phyloP scores from a whole-genome alignment of 2,797 vertebrate genomes.

The Diceros bicornis region DNA sequence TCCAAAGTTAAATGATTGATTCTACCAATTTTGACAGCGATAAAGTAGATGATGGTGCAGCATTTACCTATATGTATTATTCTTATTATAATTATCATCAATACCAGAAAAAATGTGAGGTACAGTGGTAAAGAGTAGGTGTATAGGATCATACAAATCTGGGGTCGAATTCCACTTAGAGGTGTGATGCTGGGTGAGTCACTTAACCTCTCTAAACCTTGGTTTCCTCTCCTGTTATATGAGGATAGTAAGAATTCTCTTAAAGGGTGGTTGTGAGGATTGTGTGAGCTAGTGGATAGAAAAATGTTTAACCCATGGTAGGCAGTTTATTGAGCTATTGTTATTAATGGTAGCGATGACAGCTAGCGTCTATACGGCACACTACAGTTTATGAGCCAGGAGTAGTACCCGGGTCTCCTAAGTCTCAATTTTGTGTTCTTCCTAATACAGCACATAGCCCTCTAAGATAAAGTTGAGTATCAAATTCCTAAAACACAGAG shows the following conservation, averaged over 20 bases:
- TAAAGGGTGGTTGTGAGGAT: neutral
- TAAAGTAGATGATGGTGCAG: neutral
- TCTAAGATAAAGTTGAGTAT: neutral
- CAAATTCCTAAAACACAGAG: slow-evolving; percentile 11
- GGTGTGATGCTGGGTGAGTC: neutral
- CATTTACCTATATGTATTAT: neutral
- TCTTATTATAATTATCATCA: neutral
- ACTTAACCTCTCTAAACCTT: neutral
- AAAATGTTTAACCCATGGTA: neutral
- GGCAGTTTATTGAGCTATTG: neutral
- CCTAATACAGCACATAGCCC: neutral
- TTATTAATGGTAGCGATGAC: neutral
- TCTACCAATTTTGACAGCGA: neutral
- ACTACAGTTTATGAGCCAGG: neutral
- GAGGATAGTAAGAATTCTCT: neutral
- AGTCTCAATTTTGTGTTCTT: slow-evolving; percentile 27
- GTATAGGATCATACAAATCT: neutral
- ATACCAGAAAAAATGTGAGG: neutral
- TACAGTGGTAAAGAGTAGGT: neutral
- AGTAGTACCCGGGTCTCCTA: neutral
- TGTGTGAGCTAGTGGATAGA: neutral
- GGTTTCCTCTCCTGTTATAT: neutral
- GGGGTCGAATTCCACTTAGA: neutral
- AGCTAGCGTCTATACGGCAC: neutral
- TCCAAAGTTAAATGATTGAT: neutral